Evolutionary conservation across 2,888 invertebrate species (phyloP), one percentile per base, ranked within the genome.

Genomic region (Lepetodrilus schrolli): DNA sequence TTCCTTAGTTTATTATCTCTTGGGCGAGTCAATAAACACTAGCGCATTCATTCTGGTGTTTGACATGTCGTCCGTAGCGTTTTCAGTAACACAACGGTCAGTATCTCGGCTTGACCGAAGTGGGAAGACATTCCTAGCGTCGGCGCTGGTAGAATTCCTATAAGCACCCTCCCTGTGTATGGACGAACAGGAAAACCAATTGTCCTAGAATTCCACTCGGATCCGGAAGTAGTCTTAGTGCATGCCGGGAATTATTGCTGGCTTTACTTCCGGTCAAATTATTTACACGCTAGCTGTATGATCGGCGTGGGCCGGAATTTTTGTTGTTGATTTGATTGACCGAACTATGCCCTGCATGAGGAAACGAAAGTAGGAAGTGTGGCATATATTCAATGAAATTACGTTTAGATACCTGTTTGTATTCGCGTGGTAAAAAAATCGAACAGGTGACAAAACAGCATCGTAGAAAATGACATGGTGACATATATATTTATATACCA

Each of bases 211-310:
- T 7, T 30, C 30, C 10, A n/a, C 26, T 17, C 23, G 58, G 58
- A 58, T 30, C 30, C 23, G 58, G 58, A 58, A 58, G 58, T 58
- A 34, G 58, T 30, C 5, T 34, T 7, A 4, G 30, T 58, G 58
- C 58, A 58, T 58, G 58, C 58, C 58, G 58, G 58, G 58, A 58
- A 21, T 23, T 58, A 30, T 13, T 17, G 13, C 30, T 58, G 58
- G 34, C 58, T 34, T 43, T n/a, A n/a, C 58, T 58, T 58, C 34
- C 58, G 58, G 58, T 13, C 13, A 58, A 30, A 58, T 58, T 58
- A 58, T 58, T 58, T 58, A 30, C 34, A 58, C 26, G 21, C 58
- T 17, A 58, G 58, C 34, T 26, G 26, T 30, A n/a, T 8, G 58
- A 17, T 30, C 30, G 58, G 34, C 58, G 26, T 17, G 30, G 30